A percentile compares a stretch with the other conserved stretches of the same genome.
Conservation (phyloP, 2,888 invertebrate species). For the Ischnus inquisitorius region DNA sequence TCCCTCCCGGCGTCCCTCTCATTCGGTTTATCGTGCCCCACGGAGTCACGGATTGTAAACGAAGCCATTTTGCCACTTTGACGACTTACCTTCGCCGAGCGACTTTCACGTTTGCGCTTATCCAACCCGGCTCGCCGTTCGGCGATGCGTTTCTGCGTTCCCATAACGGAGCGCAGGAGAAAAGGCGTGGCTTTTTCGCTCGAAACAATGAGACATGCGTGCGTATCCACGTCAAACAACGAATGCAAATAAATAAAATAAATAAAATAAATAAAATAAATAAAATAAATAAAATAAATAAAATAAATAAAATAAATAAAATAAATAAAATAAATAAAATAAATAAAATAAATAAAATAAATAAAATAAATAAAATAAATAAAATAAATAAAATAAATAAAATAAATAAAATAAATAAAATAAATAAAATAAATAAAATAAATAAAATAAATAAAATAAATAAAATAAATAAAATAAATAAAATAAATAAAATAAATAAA, state of each 20-base stretch:
- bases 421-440: too few species aligned
- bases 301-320: too few species aligned
- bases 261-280: too few species aligned
- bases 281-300: neutral
- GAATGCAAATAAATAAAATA: too few species aligned
- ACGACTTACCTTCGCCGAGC: conserved; percentile 53
- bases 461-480: too few species aligned
- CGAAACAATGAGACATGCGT: conserved; percentile 33
- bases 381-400: too few species aligned
- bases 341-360: too few species aligned
- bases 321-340: too few species aligned
- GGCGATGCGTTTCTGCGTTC: conserved; percentile 57
- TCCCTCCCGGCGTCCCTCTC: conserved; percentile 19
- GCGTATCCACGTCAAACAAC: conserved; percentile 5
- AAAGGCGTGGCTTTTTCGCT: conserved; percentile 71
- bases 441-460: too few species aligned
- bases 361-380: too few species aligned
- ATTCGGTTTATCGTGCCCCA: conserved; percentile 7
- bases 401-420: too few species aligned
- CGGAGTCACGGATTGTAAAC: conserved; percentile 48
- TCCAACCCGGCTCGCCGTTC: conserved; percentile 63
- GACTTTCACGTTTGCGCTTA: conserved; percentile 63
- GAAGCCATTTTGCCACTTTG: conserved; percentile 64
- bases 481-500: too few species aligned
- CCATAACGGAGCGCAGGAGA: conserved; percentile 48